Base-by-base conservation (phyloP, 1,140 invertebrate genomes). In the Sinonovacula constricta region DNA sequence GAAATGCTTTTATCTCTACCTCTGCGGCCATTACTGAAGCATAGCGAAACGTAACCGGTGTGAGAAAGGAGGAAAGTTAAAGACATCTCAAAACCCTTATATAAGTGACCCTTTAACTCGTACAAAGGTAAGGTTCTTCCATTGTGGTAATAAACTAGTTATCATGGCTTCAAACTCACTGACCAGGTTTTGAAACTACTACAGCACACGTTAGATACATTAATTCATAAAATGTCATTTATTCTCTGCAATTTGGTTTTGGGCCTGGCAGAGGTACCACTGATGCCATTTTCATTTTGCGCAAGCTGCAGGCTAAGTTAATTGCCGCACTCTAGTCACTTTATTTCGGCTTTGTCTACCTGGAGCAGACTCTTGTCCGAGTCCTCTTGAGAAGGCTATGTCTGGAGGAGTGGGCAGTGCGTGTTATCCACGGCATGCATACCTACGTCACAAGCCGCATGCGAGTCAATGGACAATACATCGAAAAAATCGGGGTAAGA, bases 101-200 rank as follows among this genome's bases (percentile, higher is more conserved):
- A n/a, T n/a, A n/a, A n/a, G n/a, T n/a, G n/a, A n/a, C n/a, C n/a
- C 66, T 51, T 69, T 15, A 69, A 69, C 66, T 34, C 56, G 7
- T 60, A 66, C 34, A 66, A 66, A 31, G 62, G 62, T 10, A 66
- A 66, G 49, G 62, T 28, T 28, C 56, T 51, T n/a, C n/a, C 39
- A 51, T 49, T 24, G 49, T 22, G 36, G 54, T 24, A 71, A 34
- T 22, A n/a, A n/a, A n/a, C n/a, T n/a, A n/a, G n/a, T n/a, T n/a
- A n/a, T n/a, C n/a, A n/a, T n/a, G n/a, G n/a, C n/a, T n/a, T 62
- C 18, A 74, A 74, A 26, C 60, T 53, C 31, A 63, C 26, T 5
- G 57, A 74, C 22, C 45, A 30, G 15, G 53, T 33, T 15, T 22
- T 74, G 59, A 74, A 74, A 33, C 22, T 74, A 45, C n/a, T 63